Conservation (phyloP, 2,113 vertebrate species). For the Ascaphus truei region DNA sequence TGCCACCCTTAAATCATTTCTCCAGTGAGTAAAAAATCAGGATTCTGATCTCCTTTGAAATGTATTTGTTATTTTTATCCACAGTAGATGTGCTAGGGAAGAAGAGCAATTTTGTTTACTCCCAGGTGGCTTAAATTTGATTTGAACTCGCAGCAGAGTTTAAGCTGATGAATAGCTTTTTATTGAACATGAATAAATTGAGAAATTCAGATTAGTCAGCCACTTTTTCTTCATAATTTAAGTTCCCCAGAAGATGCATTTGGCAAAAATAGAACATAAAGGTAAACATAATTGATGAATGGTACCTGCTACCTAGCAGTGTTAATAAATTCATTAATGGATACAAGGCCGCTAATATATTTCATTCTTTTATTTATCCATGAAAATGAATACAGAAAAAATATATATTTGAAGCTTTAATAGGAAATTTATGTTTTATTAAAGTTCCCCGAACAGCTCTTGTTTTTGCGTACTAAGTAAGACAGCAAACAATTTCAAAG, state of each 20-base stretch:
- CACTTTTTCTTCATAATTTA: constrained; percentile 71
- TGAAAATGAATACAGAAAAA: too few relatives aligned
- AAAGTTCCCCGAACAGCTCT: too few relatives aligned
- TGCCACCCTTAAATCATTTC: constrained; percentile 44
- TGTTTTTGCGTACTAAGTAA: too few relatives aligned
- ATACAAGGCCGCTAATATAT: constrained; percentile 24
- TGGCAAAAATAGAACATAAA: constrained; percentile 54
- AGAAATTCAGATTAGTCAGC: constrained; percentile 85
- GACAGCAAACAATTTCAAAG: too few relatives aligned
- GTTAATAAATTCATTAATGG: constrained; percentile 59
- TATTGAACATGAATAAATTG: constrained; percentile 88
- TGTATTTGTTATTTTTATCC: constrained; percentile 57
- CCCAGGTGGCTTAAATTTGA: constrained; percentile 81
- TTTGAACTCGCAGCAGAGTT: constrained; percentile 79
- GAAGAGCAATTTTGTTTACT: constrained; percentile 74
- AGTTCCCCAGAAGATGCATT: constrained; percentile 65
- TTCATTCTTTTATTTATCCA: neutral
- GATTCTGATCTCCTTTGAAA: constrained; percentile 48
- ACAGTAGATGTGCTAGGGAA: constrained; percentile 45
- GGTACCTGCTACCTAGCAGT: constrained; percentile 49
- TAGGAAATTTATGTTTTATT: too few relatives aligned
- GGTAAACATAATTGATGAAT: constrained; percentile 50
- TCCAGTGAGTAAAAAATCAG: constrained; percentile 39
- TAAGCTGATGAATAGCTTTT: constrained; percentile 86
- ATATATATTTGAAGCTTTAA: neutral